Conservation (phyloP, 2,888 invertebrate species). For the Drymonia ruficornis region DNA sequence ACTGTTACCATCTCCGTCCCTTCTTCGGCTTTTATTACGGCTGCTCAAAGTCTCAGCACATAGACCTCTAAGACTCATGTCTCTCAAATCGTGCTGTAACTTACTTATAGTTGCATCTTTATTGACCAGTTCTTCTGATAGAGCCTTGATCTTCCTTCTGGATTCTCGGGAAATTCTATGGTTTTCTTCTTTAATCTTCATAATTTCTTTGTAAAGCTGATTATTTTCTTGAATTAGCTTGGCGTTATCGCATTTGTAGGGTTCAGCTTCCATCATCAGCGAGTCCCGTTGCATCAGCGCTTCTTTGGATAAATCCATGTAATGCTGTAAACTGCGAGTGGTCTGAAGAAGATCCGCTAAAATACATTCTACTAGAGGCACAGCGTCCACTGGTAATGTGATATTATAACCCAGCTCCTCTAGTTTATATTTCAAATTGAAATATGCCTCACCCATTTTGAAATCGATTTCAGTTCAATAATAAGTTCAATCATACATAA, state of each 20-base stretch:
- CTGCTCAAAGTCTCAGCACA: conserved; percentile 77
- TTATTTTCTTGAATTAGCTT: conserved; percentile 91
- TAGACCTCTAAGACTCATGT: conserved; percentile 72
- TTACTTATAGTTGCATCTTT: conserved; percentile 73
- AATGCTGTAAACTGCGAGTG: conserved; percentile 93
- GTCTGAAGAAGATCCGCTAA: conserved; percentile 94
- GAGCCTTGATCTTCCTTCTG: conserved; percentile 85
- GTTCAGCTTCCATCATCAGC: conserved; percentile 89
- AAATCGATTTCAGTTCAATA: conserved; percentile 4
- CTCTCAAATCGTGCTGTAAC: conserved; percentile 73
- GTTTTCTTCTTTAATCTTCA: conserved; percentile 87
- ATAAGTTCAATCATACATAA: conserved; percentile 2
- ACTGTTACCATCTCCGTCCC: conserved; percentile 53
- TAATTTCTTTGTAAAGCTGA: conserved; percentile 87
- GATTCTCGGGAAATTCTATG: conserved; percentile 84
- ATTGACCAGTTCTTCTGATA: conserved; percentile 86
- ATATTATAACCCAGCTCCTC: conserved; percentile 94
- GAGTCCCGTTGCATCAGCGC: conserved; percentile 88
- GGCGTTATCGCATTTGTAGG: conserved; percentile 92
- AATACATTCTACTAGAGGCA: conserved; percentile 92
- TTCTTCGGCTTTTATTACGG: conserved; percentile 69
- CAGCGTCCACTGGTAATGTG: conserved; percentile 89
- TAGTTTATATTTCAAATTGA: conserved; percentile 86
- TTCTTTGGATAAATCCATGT: conserved; percentile 90
- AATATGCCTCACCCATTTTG: conserved; percentile 75